Conservation (phyloP, 2,113 vertebrate species). For the Ranitomeya variabilis region DNA sequence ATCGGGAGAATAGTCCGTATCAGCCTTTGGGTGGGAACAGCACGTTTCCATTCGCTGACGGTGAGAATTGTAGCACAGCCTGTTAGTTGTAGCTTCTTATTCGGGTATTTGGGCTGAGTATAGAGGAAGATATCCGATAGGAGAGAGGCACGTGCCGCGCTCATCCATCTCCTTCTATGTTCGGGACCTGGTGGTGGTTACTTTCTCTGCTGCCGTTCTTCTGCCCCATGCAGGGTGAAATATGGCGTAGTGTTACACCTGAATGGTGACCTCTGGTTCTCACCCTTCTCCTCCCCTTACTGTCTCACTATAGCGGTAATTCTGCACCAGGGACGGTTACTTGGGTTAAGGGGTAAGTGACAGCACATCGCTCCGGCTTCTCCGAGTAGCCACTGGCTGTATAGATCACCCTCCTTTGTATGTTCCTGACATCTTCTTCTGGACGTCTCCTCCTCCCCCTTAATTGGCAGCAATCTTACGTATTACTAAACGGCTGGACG, state of each 20-base stretch:
- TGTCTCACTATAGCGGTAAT: constrained; percentile 84
- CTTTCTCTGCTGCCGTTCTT: not conserved
- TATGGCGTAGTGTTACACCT: not conserved
- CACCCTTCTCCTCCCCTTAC: constrained; percentile 78
- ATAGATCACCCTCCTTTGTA: constrained; percentile 65
- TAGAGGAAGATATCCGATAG: no score
- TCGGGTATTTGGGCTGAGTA: no score
- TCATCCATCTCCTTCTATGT: not conserved
- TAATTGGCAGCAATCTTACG: constrained; percentile 73
- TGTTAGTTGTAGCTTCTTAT: no score
- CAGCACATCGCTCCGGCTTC: constrained; percentile 73
- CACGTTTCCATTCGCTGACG: not conserved
- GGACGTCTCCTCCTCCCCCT: constrained; percentile 66
- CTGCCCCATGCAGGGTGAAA: not conserved
- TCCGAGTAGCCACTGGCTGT: constrained; percentile 72
- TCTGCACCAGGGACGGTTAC: constrained; percentile 89
- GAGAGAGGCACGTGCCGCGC: not conserved
- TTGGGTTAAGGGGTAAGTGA: constrained; percentile 88
- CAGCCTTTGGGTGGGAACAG: not conserved
- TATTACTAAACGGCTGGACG: constrained; percentile 75
- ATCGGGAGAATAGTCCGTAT: not conserved
- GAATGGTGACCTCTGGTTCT: constrained; percentile 68
- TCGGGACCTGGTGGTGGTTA: not conserved
- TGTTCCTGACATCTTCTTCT: constrained; percentile 76
- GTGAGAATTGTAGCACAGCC: not conserved